Evolutionary conservation across 2,797 vertebrate species (phyloP).

Genomic region (Typhlichthys subterraneus): DNA sequence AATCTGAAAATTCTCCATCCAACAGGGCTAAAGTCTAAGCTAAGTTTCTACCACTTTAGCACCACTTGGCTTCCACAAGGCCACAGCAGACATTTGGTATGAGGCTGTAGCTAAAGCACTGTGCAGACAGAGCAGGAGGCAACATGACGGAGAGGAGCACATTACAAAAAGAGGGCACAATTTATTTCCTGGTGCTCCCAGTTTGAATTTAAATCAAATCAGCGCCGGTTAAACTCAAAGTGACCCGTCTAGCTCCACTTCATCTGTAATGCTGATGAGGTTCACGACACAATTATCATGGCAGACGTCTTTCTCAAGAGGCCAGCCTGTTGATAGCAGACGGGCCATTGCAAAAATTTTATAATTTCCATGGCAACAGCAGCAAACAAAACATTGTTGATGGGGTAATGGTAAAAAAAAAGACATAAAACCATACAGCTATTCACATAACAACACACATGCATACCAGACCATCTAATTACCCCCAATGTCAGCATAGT

Average conservation of each 20-base stretch:
- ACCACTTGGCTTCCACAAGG: constrained; percentile 23
- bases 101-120: constrained; percentile 47
- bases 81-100: constrained; percentile 44
- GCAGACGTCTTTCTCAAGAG: constrained; percentile 74
- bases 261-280: constrained; percentile 79
- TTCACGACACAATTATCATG: constrained; percentile 80
- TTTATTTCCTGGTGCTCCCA: constrained; percentile 75
- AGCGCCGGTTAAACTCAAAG: constrained; percentile 78
- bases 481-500: constrained; percentile 44
- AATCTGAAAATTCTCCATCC: too few species aligned
- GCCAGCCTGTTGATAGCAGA: constrained; percentile 71
- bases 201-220: constrained; percentile 82
- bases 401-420: not conserved
- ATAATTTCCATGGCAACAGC: constrained; percentile 66
- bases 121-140: constrained; percentile 60
- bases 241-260: constrained; percentile 79
- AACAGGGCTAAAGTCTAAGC: too few species aligned
- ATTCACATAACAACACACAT: not conserved
- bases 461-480: constrained; percentile 28
- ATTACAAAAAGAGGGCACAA: constrained; percentile 68
- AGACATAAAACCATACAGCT: too few species aligned
- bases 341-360: constrained; percentile 71
- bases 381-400: too few species aligned
- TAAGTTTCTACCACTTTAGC: not conserved
- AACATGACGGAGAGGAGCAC: constrained; percentile 65